Evolutionary conservation across 2,113 vertebrate genomes (phyloP).

Genomic region (Emberiza fucata): DNA sequence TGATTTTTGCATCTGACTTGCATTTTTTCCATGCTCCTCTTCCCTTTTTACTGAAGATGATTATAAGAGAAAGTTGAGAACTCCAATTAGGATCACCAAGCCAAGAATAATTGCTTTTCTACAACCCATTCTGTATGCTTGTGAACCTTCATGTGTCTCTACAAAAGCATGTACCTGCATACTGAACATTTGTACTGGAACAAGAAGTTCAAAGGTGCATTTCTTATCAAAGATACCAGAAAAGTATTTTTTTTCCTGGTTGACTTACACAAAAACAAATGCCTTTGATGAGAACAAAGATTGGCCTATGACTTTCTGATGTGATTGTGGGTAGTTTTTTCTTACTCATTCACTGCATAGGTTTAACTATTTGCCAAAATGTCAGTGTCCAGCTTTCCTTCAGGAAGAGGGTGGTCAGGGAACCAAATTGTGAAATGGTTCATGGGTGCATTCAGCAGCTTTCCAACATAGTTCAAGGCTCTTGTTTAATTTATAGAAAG

Average conservation of each 20-base stretch:
- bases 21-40: neutral
- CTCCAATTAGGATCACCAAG: neutral
- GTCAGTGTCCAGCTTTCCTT: neutral
- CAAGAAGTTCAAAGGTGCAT: neutral
- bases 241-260: neutral
- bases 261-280: neutral
- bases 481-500: neutral
- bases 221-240: neutral
- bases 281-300: neutral
- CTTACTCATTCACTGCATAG: neutral
- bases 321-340: neutral
- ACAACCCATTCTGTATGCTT: neutral
- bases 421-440: neutral
- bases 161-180: rapidly evolving
- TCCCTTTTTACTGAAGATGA: neutral
- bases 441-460: neutral
- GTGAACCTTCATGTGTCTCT: neutral
- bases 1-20: neutral
- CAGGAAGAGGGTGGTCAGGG: neutral
- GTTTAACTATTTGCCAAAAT: neutral
- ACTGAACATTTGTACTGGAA: neutral
- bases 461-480: neutral
- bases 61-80: neutral
- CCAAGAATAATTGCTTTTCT: neutral
- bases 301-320: neutral